A percentile compares a stretch with the other conserved stretches of the same genome.
Conservation (phyloP, 2,113 vertebrate species). For the Tychaedon coryphoeus region DNA sequence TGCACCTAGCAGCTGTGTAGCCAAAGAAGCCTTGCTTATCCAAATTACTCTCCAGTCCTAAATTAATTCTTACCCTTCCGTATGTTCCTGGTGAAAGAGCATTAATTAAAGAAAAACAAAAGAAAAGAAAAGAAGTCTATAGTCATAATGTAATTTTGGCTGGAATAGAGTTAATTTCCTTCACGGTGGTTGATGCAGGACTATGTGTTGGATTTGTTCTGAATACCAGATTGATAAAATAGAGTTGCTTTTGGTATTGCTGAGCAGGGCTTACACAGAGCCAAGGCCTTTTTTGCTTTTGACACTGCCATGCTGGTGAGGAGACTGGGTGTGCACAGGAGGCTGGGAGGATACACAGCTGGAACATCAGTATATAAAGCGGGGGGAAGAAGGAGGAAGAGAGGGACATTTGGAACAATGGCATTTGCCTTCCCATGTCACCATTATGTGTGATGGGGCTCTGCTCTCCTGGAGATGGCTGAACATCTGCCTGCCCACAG, state of each 20-base stretch:
- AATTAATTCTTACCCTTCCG: neutral
- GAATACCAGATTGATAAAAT: neutral
- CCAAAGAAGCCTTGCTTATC: neutral
- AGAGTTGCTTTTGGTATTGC: neutral
- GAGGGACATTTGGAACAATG: neutral
- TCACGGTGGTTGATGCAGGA: neutral
- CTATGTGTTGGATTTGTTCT: neutral
- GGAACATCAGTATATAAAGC: neutral
- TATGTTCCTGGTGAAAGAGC: neutral
- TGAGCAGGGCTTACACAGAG: neutral
- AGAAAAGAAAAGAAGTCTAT: neutral
- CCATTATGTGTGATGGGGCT: too few species aligned
- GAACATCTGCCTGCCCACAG: neutral
- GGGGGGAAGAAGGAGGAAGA: neutral
- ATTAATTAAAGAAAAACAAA: neutral
- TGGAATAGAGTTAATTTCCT: neutral
- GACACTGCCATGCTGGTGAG: neutral
- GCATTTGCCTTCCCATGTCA: neutral
- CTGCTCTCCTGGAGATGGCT: neutral
- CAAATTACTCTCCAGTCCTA: neutral
- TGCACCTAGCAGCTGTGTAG: neutral
- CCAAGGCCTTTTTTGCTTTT: neutral
- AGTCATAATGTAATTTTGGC: neutral
- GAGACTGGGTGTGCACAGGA: neutral
- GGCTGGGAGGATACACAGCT: neutral